Percentiles rank a stretch among this genome's conserved stretches.
Conservation (phyloP, 1,140 invertebrate genomes). For the Bombus difficillimus region DNA sequence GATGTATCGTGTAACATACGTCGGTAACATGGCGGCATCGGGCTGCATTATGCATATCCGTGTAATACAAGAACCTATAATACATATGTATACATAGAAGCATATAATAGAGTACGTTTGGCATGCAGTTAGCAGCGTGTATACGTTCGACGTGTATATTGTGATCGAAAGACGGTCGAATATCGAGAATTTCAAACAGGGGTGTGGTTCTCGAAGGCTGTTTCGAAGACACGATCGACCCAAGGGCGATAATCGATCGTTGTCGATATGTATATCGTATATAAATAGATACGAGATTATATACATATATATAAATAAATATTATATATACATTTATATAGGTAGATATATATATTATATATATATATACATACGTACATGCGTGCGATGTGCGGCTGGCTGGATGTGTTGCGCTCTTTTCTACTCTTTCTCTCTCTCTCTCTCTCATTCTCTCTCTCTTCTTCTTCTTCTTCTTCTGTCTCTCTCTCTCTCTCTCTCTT, state of each 20-base stretch:
- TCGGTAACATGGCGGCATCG: slow-evolving; percentile 42
- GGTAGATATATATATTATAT: not conserved
- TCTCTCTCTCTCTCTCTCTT: not conserved
- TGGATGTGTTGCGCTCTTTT: slow-evolving; percentile 73
- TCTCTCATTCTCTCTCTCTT: no score
- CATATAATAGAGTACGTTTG: slow-evolving; percentile 75
- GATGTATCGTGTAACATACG: slow-evolving; percentile 61
- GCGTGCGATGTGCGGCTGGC: slow-evolving; percentile 72
- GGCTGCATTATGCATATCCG: slow-evolving; percentile 63
- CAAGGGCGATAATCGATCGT: slow-evolving; percentile 48
- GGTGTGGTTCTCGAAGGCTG: slow-evolving; percentile 21
- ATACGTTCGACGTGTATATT: slow-evolving; percentile 57
- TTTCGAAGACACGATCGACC: slow-evolving; percentile 47
- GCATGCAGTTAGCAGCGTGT: slow-evolving; percentile 80
- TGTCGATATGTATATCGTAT: slow-evolving; percentile 28
- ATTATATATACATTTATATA: slow-evolving; percentile 39
- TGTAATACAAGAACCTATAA: slow-evolving; percentile 51
- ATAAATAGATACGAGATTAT: slow-evolving; percentile 29
- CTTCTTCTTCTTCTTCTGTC: slow-evolving; percentile 1
- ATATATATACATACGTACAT: slow-evolving; percentile 52
- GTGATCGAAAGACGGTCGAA: slow-evolving; percentile 21
- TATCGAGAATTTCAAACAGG: slow-evolving; percentile 30
- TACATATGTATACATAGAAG: slow-evolving; percentile 53
- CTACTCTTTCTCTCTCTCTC: not conserved
- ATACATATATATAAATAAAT: not conserved